Evolutionary conservation across 1,140 invertebrate genomes (phyloP), one percentile per base, ranked within the genome.

Genomic region (Drosophila arizonae): DNA sequence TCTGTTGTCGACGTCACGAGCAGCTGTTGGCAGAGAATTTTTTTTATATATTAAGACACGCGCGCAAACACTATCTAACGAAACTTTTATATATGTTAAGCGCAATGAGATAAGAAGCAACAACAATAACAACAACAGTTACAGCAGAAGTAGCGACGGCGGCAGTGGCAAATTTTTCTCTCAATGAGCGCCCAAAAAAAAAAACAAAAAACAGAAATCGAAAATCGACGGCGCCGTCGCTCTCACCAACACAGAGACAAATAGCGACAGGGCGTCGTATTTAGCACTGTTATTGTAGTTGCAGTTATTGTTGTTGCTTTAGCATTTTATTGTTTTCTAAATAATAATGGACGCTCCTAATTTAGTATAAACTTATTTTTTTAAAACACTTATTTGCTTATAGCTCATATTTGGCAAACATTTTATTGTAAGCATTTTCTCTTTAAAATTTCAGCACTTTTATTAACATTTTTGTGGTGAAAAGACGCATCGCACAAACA

Each of bases 381-480:
- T 33, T 45, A 36, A 28, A 28, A 15, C 6, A 21, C 3, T 33
- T 9, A 61, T 51, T 61, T 63, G n/a, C 51, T 11, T 13, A 50
- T 46, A 45, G 5, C 15, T 15, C 13, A 15, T 45, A 36, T 36
- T 39, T 17, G 9, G 9, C n/a, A 46, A 46, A 8, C n/a, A 17
- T 64, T 43, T 64, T 50, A 15, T 56, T 56, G 45, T 51, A 15
- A 41, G 26, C 17, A 52, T 48, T 65, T 68, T 72, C 43, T 66
- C 62, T 67, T 45, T 50, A 13, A 51, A 46, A 63, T 74, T 62
- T 74, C 62, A 80, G 54, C 77, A 84, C 73, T 85, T 79, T 61
- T 68, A 80, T 80, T 80, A 85, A 77, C 65, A 84, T 85, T 85
- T 85, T 85, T 77, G 67, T 75, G 71, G 79, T 78, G 79, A 82